Evolutionary conservation across 2,888 invertebrate species (phyloP).

Genomic region (Adelognathus sp.): DNA sequence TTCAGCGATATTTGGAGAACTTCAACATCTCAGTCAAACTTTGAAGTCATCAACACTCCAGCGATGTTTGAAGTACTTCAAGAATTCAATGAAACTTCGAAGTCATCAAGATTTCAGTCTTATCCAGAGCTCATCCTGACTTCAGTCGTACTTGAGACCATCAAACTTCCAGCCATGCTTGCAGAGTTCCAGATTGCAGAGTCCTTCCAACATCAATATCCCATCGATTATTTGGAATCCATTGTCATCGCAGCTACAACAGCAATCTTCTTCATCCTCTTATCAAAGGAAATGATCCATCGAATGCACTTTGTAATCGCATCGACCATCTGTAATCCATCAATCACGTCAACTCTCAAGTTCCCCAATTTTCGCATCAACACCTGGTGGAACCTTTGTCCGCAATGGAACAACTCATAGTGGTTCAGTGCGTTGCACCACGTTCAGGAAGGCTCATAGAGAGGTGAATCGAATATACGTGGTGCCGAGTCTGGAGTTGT

Average conservation of each 20-base stretch:
- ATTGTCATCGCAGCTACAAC: too few species aligned
- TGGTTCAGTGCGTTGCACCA: neutral
- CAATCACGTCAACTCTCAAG: neutral
- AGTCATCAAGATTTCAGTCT: too few species aligned
- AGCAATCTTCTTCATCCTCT: too few species aligned
- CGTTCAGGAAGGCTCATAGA: neutral
- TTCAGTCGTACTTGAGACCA: neutral
- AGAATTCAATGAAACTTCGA: too few species aligned
- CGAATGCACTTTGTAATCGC: neutral
- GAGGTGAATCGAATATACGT: slow-evolving; percentile 15
- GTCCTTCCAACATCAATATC: too few species aligned
- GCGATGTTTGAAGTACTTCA: neutral
- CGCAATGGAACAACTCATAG: neutral
- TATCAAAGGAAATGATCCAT: neutral
- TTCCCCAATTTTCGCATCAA: neutral
- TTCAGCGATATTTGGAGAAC: neutral
- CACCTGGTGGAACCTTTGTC: neutral
- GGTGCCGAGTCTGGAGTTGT: slow-evolving; percentile 54
- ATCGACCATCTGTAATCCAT: neutral
- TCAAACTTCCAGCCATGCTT: too few species aligned
- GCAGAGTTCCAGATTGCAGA: too few species aligned
- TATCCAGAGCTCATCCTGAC: neutral
- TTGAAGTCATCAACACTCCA: too few species aligned
- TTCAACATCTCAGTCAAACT: neutral
- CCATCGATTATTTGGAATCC: too few species aligned